Percentiles rank a stretch among this genome's conserved stretches.
Conservation (phyloP, 2,797 vertebrate genomes). For the Leuciscus waleckii region DNA sequence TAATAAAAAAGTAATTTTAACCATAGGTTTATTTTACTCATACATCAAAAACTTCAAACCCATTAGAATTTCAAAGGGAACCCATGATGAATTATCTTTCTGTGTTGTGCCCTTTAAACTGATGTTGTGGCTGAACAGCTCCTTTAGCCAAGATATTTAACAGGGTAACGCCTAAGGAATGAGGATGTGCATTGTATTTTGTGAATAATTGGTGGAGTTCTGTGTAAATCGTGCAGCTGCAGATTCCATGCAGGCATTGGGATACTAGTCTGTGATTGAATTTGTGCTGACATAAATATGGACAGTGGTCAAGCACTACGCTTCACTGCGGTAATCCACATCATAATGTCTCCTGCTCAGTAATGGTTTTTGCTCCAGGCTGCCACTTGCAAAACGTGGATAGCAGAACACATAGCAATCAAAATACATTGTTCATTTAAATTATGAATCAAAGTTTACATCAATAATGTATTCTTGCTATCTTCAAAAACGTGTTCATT, state of each 20-base stretch:
- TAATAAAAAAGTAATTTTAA: neutral
- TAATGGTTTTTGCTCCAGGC: constrained; percentile 19
- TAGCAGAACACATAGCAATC: constrained; percentile 39
- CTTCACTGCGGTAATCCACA: constrained; percentile 14
- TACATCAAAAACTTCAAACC: constrained; percentile 1
- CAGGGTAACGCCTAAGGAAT: neutral
- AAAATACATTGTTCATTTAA: constrained; percentile 58
- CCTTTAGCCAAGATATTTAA: neutral
- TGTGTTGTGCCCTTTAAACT: constrained; percentile 5
- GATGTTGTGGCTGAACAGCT: neutral
- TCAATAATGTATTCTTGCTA: constrained; percentile 60
- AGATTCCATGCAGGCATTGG: neutral
- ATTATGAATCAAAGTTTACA: constrained; percentile 54
- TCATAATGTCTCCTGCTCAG: constrained; percentile 19
- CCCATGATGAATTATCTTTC: neutral
- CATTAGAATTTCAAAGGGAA: constrained; percentile 12
- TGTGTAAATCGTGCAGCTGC: neutral
- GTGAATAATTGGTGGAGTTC: constrained; percentile 7
- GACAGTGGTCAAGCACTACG: constrained; percentile 25
- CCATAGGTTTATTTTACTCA: constrained; percentile 1
- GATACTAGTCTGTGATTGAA: constrained; percentile 6
- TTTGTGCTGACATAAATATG: constrained; percentile 25
- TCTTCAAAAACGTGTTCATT: constrained; percentile 40
- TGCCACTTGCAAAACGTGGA: constrained; percentile 40
- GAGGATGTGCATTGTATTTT: neutral